These are phyloP conservation scores for Menidia menidia DNA, from an alignment of 2,797 vertebrate genomes.

Conservation along the genomic window DNA sequence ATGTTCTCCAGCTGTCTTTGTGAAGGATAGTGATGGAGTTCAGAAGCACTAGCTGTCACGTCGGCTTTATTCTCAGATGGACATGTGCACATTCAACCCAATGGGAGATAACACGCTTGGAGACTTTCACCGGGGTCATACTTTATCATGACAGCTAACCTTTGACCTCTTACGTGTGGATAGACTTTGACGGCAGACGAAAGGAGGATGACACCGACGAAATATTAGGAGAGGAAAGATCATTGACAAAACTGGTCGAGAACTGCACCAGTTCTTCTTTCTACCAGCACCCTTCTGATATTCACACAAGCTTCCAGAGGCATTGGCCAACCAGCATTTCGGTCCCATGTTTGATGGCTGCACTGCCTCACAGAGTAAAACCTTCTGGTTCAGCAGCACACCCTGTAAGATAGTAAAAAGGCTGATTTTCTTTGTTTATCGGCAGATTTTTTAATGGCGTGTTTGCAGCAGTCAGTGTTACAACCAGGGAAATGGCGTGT, in stretches of 20 bases:
- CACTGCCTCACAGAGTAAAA: too few relatives aligned
- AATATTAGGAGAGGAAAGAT: constrained; percentile 18
- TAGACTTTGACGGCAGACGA: constrained; percentile 42
- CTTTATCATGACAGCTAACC: constrained; percentile 65
- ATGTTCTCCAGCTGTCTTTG: constrained; percentile 8
- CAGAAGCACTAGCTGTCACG: constrained; percentile 2
- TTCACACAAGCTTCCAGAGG: background rate
- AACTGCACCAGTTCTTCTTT: constrained; percentile 4
- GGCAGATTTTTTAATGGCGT: too few relatives aligned
- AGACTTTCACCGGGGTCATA: constrained; percentile 59
- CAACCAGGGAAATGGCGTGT: too few relatives aligned
- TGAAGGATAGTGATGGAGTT: background rate
- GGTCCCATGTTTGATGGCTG: background rate
- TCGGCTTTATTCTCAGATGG: constrained; percentile 20
- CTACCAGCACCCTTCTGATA: background rate
- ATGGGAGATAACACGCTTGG: constrained; percentile 61
- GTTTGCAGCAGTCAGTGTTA: too few relatives aligned
- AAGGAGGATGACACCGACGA: constrained; percentile 30
- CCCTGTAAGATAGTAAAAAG: too few relatives aligned
- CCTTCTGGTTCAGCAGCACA: too few relatives aligned
- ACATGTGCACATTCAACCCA: constrained; percentile 21
- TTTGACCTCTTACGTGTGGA: constrained; percentile 64
- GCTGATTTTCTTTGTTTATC: too few relatives aligned
- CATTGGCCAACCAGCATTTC: background rate
- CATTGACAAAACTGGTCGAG: background rate